These are phyloP conservation scores for Tromatobia lineatoria DNA, from an alignment of 2,888 invertebrate species.

Conservation along the genomic window DNA sequence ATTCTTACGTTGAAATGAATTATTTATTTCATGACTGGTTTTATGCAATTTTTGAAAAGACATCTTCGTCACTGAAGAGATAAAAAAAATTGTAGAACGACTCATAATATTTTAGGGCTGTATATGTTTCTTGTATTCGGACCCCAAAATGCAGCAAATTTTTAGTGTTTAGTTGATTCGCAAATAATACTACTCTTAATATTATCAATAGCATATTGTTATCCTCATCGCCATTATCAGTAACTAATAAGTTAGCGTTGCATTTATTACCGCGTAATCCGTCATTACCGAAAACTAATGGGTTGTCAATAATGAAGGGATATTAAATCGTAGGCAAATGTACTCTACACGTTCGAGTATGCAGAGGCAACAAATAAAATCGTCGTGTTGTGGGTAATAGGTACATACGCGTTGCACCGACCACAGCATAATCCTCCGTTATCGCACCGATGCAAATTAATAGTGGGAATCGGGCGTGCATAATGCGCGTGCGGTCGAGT, in stretches of 20 bases:
- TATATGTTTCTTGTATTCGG: no score
- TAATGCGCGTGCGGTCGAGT: slow-evolving; percentile 72
- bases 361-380: slow-evolving; percentile 55
- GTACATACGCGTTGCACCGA: slow-evolving; percentile 67
- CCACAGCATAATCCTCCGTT: slow-evolving; percentile 73
- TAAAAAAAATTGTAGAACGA: background rate
- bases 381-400: slow-evolving; percentile 47
- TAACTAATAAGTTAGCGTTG: background rate
- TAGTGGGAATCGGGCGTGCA: slow-evolving; percentile 78
- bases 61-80: slow-evolving; percentile 1
- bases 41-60: slow-evolving; percentile 3
- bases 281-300: background rate
- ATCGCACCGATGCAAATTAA: slow-evolving; percentile 79
- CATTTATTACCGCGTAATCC: background rate
- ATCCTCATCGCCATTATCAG: background rate
- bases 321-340: slow-evolving; percentile 28
- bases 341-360: slow-evolving; percentile 20
- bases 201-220: no score
- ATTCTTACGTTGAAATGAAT: background rate
- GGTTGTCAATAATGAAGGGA: slow-evolving; percentile 18
- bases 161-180: no score
- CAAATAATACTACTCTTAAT: no score
- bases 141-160: no score
- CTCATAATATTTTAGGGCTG: no score
- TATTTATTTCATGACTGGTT: background rate